Conservation (phyloP, 2,888 invertebrate genomes). For the Trissolcus japonicus region DNA sequence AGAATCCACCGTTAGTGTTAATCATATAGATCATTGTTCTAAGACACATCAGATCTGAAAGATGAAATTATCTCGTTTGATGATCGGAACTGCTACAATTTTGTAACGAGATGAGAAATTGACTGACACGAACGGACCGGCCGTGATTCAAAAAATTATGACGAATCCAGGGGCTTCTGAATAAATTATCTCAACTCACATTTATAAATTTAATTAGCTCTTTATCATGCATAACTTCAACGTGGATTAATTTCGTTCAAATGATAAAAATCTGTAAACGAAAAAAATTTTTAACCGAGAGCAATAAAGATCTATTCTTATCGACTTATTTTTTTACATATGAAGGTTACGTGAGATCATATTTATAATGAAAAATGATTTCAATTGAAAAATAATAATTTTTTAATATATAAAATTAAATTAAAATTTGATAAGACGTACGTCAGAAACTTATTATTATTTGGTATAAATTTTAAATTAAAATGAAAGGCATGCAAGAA, state of each 20-base stretch:
- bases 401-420: too few relatives aligned
- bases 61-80: constrained; percentile 39
- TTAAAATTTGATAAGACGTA: too few relatives aligned
- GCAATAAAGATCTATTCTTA: too few relatives aligned
- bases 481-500: background rate
- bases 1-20: constrained; percentile 45
- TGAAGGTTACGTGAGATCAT: too few relatives aligned
- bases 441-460: too few relatives aligned
- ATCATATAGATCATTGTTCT: constrained; percentile 47
- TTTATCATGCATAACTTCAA: too few relatives aligned
- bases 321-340: too few relatives aligned
- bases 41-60: constrained; percentile 37
- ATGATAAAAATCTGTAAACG: background rate
- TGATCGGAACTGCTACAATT: constrained; percentile 28
- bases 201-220: constrained; percentile 1
- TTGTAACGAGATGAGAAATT: constrained; percentile 18
- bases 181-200: constrained; percentile 12
- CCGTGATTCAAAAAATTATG: constrained; percentile 15
- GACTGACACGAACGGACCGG: background rate
- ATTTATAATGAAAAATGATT: too few relatives aligned
- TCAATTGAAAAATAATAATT: too few relatives aligned
- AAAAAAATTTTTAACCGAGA: too few relatives aligned
- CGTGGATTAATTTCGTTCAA: too few relatives aligned
- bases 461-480: too few relatives aligned
- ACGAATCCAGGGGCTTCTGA: constrained; percentile 17